Evolutionary conservation across 2,888 invertebrate genomes (phyloP).

Genomic region (Serripes groenlandicus): DNA sequence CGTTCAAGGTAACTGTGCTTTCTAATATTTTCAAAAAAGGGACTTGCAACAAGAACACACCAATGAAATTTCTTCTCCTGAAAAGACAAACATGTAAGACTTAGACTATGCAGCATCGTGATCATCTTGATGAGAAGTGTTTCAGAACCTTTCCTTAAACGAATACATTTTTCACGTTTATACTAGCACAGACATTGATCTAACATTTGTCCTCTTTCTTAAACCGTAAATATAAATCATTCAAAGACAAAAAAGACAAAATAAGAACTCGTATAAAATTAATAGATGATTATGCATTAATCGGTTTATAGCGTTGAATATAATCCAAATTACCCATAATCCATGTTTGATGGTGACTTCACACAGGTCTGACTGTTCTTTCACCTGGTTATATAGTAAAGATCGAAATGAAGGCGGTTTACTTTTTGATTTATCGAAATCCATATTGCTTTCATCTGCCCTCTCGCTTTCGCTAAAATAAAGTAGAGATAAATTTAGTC

Average conservation of each 20-base stretch:
- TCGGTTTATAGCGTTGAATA: no score
- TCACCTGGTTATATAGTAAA: slow-evolving; percentile 31
- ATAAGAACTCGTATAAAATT: no score
- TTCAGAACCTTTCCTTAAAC: no score
- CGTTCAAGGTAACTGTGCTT: slow-evolving; percentile 22
- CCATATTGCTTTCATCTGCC: no score
- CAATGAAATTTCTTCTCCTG: slow-evolving; percentile 41
- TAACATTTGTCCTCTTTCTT: neutral
- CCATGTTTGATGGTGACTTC: slow-evolving; percentile 35
- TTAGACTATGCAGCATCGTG: no score
- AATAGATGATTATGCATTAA: no score
- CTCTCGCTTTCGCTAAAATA: no score
- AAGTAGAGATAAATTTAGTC: no score
- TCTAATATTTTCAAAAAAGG: slow-evolving; percentile 26
- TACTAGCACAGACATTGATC: neutral
- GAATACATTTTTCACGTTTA: neutral
- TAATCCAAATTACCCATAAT: slow-evolving; percentile 26
- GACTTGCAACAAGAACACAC: slow-evolving; percentile 35
- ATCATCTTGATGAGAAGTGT: no score
- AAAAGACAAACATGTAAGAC: no score
- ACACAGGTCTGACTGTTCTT: slow-evolving; percentile 43
- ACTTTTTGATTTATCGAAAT: slow-evolving; percentile 19
- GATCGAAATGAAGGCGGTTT: slow-evolving; percentile 30
- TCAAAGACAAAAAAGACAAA: neutral
- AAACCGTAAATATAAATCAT: neutral